Conservation (phyloP, 1,140 invertebrate species). For the Temnothorax curvispinosus region DNA sequence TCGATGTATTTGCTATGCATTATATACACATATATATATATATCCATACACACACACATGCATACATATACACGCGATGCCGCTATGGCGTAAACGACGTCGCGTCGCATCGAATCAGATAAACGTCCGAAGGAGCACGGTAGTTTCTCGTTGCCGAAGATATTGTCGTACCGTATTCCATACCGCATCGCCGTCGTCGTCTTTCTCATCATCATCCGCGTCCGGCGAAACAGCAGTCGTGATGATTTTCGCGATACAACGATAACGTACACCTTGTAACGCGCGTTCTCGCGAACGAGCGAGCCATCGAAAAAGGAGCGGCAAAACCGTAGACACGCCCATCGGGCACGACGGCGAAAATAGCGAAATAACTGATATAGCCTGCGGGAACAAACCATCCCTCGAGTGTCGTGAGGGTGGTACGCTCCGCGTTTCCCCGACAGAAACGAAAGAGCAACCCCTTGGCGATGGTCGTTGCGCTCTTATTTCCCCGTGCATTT, state of each 20-base stretch:
- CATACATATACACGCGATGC: not conserved
- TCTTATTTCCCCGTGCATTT: slow-evolving; percentile 50
- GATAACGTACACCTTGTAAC: slow-evolving; percentile 16
- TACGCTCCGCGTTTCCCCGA: slow-evolving; percentile 3
- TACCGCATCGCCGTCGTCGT: not conserved
- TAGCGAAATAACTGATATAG: slow-evolving; percentile 53
- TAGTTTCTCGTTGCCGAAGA: slow-evolving; percentile 32
- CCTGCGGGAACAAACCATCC: slow-evolving; percentile 45
- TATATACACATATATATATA: not conserved
- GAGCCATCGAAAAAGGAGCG: slow-evolving; percentile 35
- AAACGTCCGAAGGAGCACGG: slow-evolving; percentile 19
- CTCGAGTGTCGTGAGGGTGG: slow-evolving; percentile 39
- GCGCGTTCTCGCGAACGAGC: slow-evolving; percentile 4
- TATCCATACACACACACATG: too few relatives aligned
- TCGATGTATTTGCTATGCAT: slow-evolving; percentile 44
- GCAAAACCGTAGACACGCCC: slow-evolving; percentile 35
- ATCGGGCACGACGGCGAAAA: slow-evolving; percentile 23
- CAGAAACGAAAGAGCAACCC: slow-evolving; percentile 47
- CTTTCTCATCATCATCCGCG: slow-evolving; percentile 46
- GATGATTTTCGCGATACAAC: slow-evolving; percentile 46
- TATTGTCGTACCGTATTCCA: not conserved
- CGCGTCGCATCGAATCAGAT: slow-evolving; percentile 55
- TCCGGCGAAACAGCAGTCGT: slow-evolving; percentile 2
- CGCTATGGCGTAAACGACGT: slow-evolving; percentile 35
- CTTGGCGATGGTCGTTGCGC: not conserved